A percentile compares a stretch with the other conserved stretches of the same genome.
Evolutionary conservation across 64 coral and sea anemone species (phyloP).

Genomic region (Actinia tenebrosa): DNA sequence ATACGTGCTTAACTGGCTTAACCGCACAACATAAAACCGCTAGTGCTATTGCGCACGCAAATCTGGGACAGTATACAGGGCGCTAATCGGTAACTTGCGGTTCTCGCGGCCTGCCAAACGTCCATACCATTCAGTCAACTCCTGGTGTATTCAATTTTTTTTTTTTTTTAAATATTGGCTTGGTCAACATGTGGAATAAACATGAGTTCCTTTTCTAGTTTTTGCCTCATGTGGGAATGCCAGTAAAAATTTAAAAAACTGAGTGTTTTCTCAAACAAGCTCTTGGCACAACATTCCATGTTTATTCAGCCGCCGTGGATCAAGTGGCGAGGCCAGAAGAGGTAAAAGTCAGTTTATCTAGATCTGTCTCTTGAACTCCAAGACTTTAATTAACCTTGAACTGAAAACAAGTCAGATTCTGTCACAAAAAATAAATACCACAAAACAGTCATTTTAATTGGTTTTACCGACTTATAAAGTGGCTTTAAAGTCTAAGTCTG

Average conservation of each 20-base stretch:
- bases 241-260: background rate
- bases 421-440: background rate
- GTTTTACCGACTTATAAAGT: background rate
- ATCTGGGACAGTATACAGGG: background rate
- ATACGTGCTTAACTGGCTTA: background rate
- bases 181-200: background rate
- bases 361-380: background rate
- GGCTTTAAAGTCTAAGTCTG: background rate
- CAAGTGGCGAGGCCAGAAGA: background rate
- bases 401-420: background rate
- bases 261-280: background rate
- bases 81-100: background rate
- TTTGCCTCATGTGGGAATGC: background rate
- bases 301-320: background rate
- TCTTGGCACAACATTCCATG: background rate
- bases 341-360: background rate
- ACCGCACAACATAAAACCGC: background rate
- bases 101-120: background rate
- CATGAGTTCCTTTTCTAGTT: background rate
- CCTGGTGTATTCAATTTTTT: no score
- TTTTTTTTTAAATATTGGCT: no score
- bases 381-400: constrained; percentile 17
- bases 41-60: background rate
- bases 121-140: no score
- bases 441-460: background rate